Evolutionary conservation across 2,888 invertebrate genomes (phyloP).

Genomic region (Aspidapion aeneum): DNA sequence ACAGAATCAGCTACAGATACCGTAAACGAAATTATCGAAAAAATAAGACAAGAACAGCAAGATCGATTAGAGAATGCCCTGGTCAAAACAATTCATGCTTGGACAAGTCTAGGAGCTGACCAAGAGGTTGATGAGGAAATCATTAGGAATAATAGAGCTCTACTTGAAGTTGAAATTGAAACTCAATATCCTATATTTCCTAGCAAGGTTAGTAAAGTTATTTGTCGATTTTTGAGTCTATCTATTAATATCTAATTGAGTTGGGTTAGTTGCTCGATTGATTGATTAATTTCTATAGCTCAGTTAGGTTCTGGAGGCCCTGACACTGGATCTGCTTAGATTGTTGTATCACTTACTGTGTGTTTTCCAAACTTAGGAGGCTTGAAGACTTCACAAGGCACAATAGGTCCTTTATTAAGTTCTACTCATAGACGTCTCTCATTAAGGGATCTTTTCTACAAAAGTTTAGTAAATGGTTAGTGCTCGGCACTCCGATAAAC

Average conservation of each 20-base stretch:
- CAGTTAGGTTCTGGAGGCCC: too few relatives aligned
- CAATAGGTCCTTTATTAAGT: too few relatives aligned
- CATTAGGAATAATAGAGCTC: conserved; percentile 52
- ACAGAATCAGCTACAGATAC: conserved; percentile 54
- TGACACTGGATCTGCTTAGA: too few relatives aligned
- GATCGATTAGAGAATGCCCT: conserved; percentile 33
- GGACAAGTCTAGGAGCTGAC: conserved; percentile 59
- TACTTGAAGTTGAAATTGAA: conserved; percentile 66
- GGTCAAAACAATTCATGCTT: conserved; percentile 28
- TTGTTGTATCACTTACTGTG: too few relatives aligned
- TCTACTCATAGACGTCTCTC: too few relatives aligned
- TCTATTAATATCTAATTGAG: not conserved
- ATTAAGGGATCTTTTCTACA: too few relatives aligned
- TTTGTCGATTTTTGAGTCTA: not conserved
- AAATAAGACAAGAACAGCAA: conserved; percentile 55
- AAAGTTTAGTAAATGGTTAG: too few relatives aligned
- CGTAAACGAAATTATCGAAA: conserved; percentile 52
- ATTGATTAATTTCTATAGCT: too few relatives aligned
- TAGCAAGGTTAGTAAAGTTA: conserved; percentile 30
- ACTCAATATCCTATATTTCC: conserved; percentile 55
- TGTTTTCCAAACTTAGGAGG: too few relatives aligned
- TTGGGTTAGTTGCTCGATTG: too few relatives aligned
- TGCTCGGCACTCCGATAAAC: too few relatives aligned
- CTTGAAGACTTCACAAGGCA: too few relatives aligned
- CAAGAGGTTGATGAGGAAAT: conserved; percentile 55